A percentile compares a stretch with the other conserved stretches of the same genome.
phyloP scores from a whole-genome alignment of 2,797 vertebrate species.

The Pipistrellus pygmaeus region DNA sequence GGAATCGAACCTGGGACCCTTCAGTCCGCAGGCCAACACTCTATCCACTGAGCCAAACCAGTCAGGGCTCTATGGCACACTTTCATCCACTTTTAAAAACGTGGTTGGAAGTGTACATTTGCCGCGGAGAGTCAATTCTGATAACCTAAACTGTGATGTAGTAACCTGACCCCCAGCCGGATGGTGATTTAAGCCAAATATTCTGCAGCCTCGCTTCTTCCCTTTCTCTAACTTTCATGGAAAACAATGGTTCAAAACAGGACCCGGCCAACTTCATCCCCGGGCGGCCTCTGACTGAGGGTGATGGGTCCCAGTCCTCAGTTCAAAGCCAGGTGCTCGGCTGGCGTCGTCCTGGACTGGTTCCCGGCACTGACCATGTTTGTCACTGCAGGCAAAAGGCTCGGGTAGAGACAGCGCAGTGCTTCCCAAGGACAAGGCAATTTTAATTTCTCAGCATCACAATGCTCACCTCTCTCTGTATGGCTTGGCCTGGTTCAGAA shows the following conservation, averaged over 20 bases:
- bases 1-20: no score
- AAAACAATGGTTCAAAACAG: background rate
- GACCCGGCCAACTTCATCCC: background rate
- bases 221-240: background rate
- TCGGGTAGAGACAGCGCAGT: rapidly evolving
- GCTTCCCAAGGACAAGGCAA: background rate
- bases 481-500: background rate
- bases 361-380: rapidly evolving
- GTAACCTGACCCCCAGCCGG: background rate
- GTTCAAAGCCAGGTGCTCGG: background rate
- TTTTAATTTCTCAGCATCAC: background rate
- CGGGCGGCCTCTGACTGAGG: rapidly evolving
- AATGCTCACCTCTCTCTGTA: background rate
- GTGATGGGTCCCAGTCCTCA: background rate
- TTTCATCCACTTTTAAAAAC: constrained; percentile 16
- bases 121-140: background rate
- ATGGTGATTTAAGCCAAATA: background rate
- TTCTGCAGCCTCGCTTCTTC: background rate
- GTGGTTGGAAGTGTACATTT: background rate
- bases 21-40: no score
- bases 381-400: background rate
- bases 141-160: background rate
- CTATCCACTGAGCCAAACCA: no score
- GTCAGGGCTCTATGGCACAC: background rate
- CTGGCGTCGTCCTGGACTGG: background rate